Conservation (phyloP, 1,140 invertebrate genomes). For the Panagrolaimus sp. region DNA sequence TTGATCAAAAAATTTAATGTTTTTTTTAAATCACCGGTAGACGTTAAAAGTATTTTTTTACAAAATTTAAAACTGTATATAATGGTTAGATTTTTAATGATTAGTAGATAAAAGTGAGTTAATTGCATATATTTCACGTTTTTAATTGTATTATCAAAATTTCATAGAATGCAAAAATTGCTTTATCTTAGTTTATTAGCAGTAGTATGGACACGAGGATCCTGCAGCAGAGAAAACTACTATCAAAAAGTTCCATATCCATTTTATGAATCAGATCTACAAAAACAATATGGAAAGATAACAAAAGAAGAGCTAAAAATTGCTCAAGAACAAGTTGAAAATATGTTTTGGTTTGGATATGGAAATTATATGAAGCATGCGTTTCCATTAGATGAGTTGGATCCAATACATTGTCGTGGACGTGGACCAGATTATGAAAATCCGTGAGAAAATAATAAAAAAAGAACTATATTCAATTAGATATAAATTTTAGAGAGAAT, state of each 20-base stretch:
- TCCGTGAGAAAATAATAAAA: conserved; percentile 60
- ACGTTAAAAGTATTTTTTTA: no score
- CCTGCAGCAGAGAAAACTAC: no score
- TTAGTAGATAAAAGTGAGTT: no score
- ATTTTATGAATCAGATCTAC: neutral
- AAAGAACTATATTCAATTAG: conserved; percentile 24
- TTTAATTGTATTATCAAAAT: no score
- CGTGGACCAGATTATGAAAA: conserved; percentile 66
- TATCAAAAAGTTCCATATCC: neutral
- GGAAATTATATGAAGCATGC: conserved; percentile 65
- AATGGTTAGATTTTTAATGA: no score
- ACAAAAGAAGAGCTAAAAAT: conserved; percentile 30
- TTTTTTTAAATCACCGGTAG: no score
- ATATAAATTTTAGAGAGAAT: conserved; percentile 63
- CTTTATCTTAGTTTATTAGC: no score
- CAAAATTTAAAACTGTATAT: no score
- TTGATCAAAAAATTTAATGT: no score
- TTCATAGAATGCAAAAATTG: no score
- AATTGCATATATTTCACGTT: no score
- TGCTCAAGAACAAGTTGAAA: conserved; percentile 36
- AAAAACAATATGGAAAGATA: conserved; percentile 11
- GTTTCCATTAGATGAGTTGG: conserved; percentile 65
- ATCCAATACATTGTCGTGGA: conserved; percentile 64
- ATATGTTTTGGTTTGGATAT: conserved; percentile 60
- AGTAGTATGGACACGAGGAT: no score